Evolutionary conservation across 1,140 invertebrate species (phyloP).

Genomic region (Euura saliciscinereae): DNA sequence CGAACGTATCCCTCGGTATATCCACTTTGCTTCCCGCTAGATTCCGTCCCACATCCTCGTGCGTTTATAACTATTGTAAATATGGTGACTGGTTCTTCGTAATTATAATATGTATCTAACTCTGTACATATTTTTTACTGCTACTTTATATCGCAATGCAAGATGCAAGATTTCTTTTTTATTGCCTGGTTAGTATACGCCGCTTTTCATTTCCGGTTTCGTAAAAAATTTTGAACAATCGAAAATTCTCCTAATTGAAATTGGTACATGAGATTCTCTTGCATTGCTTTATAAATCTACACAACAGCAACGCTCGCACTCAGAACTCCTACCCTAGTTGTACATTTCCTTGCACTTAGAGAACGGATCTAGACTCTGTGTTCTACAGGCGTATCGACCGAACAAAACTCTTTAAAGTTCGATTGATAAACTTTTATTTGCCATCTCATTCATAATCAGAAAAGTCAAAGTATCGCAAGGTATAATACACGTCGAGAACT

Average conservation of each 20-base stretch:
- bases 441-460: too few species aligned
- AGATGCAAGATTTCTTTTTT: background rate
- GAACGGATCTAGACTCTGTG: too few species aligned
- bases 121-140: background rate
- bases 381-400: too few species aligned
- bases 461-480: too few species aligned
- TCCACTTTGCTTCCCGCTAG: background rate
- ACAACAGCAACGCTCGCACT: too few species aligned
- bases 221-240: background rate
- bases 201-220: background rate
- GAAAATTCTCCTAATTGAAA: background rate
- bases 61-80: background rate
- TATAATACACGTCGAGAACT: too few species aligned
- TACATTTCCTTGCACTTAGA: too few species aligned
- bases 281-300: background rate
- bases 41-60: background rate
- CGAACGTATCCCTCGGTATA: background rate
- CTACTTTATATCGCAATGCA: background rate
- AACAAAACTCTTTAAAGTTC: too few species aligned
- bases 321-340: too few species aligned
- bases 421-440: too few species aligned
- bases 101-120: background rate
- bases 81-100: background rate
- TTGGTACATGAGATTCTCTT: background rate
- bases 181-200: background rate